A percentile compares a stretch with the other conserved stretches of the same genome.
These are phyloP conservation scores for Staurois parvus DNA, from an alignment of 2,797 vertebrate species.

Conservation along the genomic window DNA sequence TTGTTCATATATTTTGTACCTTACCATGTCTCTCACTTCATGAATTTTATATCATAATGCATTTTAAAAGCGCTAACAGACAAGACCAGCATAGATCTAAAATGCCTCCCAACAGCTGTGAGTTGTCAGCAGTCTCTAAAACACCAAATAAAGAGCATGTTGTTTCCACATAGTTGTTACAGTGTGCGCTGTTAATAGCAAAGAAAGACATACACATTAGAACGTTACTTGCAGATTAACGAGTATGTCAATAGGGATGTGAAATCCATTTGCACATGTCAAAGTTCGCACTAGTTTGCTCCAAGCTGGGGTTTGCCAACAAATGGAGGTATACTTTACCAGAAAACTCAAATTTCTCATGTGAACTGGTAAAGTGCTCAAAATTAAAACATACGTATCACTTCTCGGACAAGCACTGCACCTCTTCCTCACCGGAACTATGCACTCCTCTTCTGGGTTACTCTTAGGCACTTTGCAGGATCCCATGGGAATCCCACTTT, in stretches of 20 bases:
- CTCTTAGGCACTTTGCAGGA: no score
- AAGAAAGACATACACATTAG: not conserved
- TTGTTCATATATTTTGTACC: slow-evolving; percentile 8
- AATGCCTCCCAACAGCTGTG: not conserved
- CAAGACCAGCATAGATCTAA: not conserved
- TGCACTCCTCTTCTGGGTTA: no score
- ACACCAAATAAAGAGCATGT: slow-evolving; percentile 4
- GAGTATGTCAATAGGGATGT: not conserved
- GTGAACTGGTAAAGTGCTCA: no score
- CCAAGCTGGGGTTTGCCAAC: no score
- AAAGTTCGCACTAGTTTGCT: no score
- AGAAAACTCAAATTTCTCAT: no score
- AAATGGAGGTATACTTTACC: no score
- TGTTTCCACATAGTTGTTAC: not conserved
- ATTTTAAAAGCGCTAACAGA: slow-evolving; percentile 33
- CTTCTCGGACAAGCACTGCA: no score
- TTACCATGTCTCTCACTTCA: slow-evolving; percentile 22
- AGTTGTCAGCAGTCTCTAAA: slow-evolving; percentile 35
- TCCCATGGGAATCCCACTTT: no score
- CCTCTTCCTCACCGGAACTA: no score
- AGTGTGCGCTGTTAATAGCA: not conserved
- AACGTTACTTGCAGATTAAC: not conserved
- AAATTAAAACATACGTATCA: no score
- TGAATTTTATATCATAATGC: slow-evolving; percentile 57
- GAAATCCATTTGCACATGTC: not conserved